A percentile compares a stretch with the other conserved stretches of the same genome.
Conservation (phyloP, 2,888 invertebrate species). For the Asteroscopus sphinx region DNA sequence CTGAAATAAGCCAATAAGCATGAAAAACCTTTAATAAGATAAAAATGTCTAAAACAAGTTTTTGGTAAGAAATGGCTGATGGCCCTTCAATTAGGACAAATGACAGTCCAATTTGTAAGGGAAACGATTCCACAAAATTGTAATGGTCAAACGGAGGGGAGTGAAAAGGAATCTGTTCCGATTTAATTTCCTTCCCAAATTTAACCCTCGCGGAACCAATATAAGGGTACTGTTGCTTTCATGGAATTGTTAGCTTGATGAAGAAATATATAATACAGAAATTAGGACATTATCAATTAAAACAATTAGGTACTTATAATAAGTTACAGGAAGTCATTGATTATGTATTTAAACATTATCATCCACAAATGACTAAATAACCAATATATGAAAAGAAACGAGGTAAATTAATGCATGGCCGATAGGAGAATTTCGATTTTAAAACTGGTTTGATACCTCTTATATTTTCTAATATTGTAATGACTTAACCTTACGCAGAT, state of each 20-base stretch:
- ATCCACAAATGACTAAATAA: neutral
- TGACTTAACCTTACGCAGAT: too few relatives aligned
- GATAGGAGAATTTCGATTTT: too few relatives aligned
- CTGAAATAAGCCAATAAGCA: too few relatives aligned
- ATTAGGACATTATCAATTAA: slow-evolving; percentile 31
- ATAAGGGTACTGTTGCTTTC: slow-evolving; percentile 30
- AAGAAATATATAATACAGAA: slow-evolving; percentile 23
- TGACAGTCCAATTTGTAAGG: too few relatives aligned
- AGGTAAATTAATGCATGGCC: neutral
- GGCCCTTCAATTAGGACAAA: too few relatives aligned
- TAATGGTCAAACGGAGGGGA: slow-evolving; percentile 5
- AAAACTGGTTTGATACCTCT: too few relatives aligned
- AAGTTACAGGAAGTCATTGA: slow-evolving; percentile 8
- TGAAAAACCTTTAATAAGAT: too few relatives aligned
- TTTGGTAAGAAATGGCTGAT: too few relatives aligned
- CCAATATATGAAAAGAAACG: slow-evolving; percentile 5
- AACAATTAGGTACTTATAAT: slow-evolving; percentile 12
- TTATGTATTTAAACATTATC: slow-evolving; percentile 15
- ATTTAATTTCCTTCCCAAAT: slow-evolving; percentile 16
- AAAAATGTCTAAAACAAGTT: too few relatives aligned
- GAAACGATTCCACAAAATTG: slow-evolving; percentile 17
- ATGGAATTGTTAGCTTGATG: slow-evolving; percentile 22
- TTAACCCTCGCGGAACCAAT: slow-evolving; percentile 7
- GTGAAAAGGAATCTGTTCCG: slow-evolving; percentile 9
- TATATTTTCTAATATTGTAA: too few relatives aligned